Conservation (phyloP, 30 jellyfish, hydroid and myxozoan species). For the Nemopilema nomurai region DNA sequence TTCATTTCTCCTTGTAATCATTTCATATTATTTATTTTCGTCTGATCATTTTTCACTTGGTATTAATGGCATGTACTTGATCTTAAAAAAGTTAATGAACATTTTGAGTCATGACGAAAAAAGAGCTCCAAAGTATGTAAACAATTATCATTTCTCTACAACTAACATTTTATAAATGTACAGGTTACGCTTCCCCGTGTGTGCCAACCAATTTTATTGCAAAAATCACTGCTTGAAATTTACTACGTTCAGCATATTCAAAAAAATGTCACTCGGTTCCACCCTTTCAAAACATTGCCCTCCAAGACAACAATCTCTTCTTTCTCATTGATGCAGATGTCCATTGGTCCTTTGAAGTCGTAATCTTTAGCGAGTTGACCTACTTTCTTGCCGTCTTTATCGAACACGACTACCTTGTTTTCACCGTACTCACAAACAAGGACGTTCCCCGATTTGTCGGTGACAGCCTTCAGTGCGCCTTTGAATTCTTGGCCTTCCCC, state of each 20-base stretch:
- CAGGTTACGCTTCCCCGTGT: no score
- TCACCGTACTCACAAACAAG: conserved; percentile 74
- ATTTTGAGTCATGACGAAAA: no score
- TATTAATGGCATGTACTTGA: no score
- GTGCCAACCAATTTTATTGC: background rate
- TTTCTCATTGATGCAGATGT: conserved; percentile 38
- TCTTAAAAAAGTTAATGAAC: no score
- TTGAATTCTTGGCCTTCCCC: conserved; percentile 49
- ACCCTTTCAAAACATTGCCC: conserved; percentile 62
- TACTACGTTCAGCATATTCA: background rate
- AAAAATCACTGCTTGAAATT: background rate
- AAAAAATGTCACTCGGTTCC: conserved; percentile 70
- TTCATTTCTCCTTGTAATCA: no score
- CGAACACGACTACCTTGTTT: conserved; percentile 62
- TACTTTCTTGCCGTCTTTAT: conserved; percentile 62
- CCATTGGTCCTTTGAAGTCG: conserved; percentile 63
- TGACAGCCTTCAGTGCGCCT: conserved; percentile 49
- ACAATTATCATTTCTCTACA: no score
- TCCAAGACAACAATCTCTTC: conserved; percentile 71
- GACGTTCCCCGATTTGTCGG: conserved; percentile 72
- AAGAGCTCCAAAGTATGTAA: no score
- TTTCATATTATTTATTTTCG: no score
- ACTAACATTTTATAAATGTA: no score
- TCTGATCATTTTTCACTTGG: no score
- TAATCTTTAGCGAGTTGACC: conserved; percentile 56